Evolutionary conservation across 2,113 vertebrate species (phyloP), one percentile per base, ranked within the genome.

Genomic region (Pituophis catenifer): DNA sequence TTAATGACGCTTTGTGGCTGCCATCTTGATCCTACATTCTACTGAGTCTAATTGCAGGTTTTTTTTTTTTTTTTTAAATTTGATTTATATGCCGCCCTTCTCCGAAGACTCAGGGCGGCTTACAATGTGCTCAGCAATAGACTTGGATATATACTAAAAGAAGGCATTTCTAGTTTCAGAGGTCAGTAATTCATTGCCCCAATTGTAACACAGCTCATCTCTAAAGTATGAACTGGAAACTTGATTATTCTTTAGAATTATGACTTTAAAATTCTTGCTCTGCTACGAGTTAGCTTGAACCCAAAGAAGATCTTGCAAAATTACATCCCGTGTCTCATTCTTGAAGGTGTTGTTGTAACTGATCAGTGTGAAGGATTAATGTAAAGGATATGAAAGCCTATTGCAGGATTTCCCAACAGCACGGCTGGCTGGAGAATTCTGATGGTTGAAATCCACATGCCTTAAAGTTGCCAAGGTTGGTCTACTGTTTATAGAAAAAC

Each of bases 241-340:
- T 38, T 50, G 55, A 53, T 29, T 86, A 5, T 81, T 81, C 44
- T 86, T 86, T 81, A 57, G 11, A 89, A 12, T 24, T 54, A 57
- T 5, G 58, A 24, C 59, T 88, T 52, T 29, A 59, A 53, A 52
- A n/a, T 75, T 21, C 23, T 12, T 13, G 21, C n/a, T 29, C 58
- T 50, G 86, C 5, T 29, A n/a, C 10, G 65, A 94, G 88, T 52
- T 50, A 55, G 50, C 26, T 12, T 55, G 29, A 44, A 92, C 89
- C 52, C 88, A 91, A 89, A 81, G 91, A 93, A 87, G 57, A 88
- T 59, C 58, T 88, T 92, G 90, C 89, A 90, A 94, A 94, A 81
- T 90, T 17, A 24, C 33, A 94, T 94, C 92, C 93, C 89, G 57
- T 50, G 59, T 91, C 57, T 62, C 7, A 19, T 48, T 95, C 1